A percentile compares a stretch with the other conserved stretches of the same genome.
phyloP scores from a whole-genome alignment of 1,140 invertebrate genomes.

The Pseudobourletiella spinata region DNA sequence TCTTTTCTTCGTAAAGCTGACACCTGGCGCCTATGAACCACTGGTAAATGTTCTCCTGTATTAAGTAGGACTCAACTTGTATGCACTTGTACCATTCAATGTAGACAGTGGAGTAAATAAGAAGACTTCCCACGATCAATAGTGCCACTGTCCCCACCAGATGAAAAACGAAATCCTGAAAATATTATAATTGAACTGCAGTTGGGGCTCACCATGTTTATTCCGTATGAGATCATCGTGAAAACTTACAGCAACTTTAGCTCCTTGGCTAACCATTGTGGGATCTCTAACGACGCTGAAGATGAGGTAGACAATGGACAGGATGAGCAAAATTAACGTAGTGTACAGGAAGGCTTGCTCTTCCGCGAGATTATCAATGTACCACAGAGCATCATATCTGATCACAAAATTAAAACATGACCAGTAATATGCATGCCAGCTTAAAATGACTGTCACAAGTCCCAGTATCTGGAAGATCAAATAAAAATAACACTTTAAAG shows the following conservation, averaged over 20 bases:
- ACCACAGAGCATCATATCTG: not conserved
- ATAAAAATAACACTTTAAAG: not conserved
- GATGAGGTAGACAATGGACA: not conserved
- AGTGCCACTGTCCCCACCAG: not conserved
- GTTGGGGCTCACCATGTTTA: too few species aligned
- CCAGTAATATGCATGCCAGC: conserved; percentile 7
- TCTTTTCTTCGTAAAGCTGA: conserved; percentile 10
- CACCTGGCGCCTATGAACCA: not conserved
- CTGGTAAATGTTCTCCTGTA: not conserved
- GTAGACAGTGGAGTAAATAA: conserved; percentile 5
- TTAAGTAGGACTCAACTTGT: not conserved
- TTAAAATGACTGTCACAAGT: not conserved
- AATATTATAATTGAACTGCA: not conserved
- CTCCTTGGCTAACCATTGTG: too few species aligned
- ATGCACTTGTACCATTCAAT: not conserved
- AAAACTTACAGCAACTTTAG: not conserved
- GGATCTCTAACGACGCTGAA: not conserved
- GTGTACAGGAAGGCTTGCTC: not conserved
- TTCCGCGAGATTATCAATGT: not conserved
- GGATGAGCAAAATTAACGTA: not conserved
- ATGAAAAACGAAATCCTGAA: conserved; percentile 10
- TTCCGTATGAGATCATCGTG: too few species aligned
- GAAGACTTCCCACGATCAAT: not conserved
- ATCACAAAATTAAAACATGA: not conserved
- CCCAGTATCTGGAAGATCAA: conserved; percentile 5